Evolutionary conservation across 2,888 invertebrate species (phyloP).

Genomic region (Epinotia demarniana): DNA sequence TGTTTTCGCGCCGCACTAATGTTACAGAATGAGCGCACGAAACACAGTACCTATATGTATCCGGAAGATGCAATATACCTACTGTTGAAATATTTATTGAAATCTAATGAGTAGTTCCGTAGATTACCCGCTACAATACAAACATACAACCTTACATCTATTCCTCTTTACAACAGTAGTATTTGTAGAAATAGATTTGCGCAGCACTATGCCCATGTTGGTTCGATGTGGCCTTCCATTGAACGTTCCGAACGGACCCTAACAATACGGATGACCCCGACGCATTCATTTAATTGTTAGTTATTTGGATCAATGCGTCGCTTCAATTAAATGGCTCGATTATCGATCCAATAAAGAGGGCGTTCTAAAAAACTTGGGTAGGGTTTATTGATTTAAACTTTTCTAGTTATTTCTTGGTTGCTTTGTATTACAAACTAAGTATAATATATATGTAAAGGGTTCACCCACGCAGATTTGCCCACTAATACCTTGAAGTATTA

Average conservation of each 20-base stretch:
- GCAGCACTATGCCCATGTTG: not conserved
- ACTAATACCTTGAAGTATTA: not conserved
- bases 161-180: not conserved
- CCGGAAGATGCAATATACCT: no score
- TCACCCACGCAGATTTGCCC: not conserved
- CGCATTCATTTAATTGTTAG: slow-evolving; percentile 15
- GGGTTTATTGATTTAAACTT: slow-evolving; percentile 1
- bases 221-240: slow-evolving; percentile 1
- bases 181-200: no score
- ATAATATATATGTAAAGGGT: no score
- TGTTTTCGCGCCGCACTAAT: no score
- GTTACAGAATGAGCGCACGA: no score
- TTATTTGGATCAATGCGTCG: slow-evolving; percentile 35
- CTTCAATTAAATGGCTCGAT: slow-evolving; percentile 26
- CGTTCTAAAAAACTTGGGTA: not conserved
- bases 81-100: no score
- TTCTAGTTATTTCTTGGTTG: no score
- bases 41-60: no score
- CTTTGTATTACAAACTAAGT: not conserved
- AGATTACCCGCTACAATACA: no score
- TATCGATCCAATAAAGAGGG: slow-evolving; percentile 1
- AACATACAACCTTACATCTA: no score
- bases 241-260: slow-evolving; percentile 3
- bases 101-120: no score
- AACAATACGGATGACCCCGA: slow-evolving; percentile 23